Conservation (phyloP, 2,888 invertebrate species). For the Mimumesa dahlbomi region DNA sequence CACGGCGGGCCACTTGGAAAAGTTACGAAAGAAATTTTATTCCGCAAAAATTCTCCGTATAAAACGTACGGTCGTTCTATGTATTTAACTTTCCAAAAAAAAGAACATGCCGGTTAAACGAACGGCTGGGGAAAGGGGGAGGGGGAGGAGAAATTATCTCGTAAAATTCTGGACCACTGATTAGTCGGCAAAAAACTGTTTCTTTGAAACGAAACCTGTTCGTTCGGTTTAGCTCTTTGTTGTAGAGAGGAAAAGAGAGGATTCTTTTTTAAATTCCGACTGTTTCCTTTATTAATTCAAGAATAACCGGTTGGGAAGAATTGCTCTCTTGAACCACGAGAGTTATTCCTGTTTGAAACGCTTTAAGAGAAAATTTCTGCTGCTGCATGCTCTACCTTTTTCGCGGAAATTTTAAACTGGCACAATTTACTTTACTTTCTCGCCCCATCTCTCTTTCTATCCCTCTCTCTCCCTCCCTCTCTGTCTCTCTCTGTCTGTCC, state of each 20-base stretch:
- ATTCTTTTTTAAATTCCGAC: slow-evolving; percentile 26
- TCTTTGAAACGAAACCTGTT: slow-evolving; percentile 27
- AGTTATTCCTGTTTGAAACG: slow-evolving; percentile 8
- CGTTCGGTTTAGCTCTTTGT: too few species aligned
- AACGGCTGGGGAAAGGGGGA: neutral
- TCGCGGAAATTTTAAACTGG: neutral
- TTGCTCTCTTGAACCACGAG: slow-evolving; percentile 18
- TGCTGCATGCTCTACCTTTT: neutral
- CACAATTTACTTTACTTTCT: too few species aligned
- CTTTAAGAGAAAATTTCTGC: slow-evolving; percentile 1
- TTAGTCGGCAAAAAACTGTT: slow-evolving; percentile 24
- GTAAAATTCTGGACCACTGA: slow-evolving; percentile 32
- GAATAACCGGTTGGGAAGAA: slow-evolving; percentile 35
- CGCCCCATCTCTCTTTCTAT: too few species aligned
- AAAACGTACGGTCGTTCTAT: neutral
- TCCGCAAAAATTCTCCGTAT: neutral
- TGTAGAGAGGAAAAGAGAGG: neutral
- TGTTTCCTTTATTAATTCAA: slow-evolving; percentile 47
- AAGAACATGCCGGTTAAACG: neutral
- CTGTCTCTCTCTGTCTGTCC: too few species aligned
- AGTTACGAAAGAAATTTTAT: too few species aligned
- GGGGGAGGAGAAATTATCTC: slow-evolving; percentile 28
- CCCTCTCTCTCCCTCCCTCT: too few species aligned
- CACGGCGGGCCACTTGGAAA: slow-evolving; percentile 17
- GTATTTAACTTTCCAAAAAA: neutral